A percentile compares a stretch with the other conserved stretches of the same genome.
These are phyloP conservation scores for Hesperia comma DNA, from an alignment of 2,888 invertebrate genomes.

Conservation along the genomic window DNA sequence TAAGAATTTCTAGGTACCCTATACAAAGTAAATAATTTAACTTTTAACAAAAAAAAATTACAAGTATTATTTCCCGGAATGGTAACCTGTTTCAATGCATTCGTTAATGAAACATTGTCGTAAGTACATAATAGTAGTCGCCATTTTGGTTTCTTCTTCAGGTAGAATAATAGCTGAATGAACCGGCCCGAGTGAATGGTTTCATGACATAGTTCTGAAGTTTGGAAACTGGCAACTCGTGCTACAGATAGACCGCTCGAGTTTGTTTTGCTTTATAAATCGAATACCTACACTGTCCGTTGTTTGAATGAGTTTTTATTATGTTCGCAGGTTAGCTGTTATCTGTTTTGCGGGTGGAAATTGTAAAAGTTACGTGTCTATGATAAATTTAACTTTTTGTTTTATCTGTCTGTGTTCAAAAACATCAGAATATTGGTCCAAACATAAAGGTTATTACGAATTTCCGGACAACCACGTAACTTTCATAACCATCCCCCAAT, in stretches of 20 bases:
- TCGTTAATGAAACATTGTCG: slow-evolving; percentile 2
- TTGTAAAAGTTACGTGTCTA: too few relatives aligned
- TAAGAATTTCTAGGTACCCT: too few relatives aligned
- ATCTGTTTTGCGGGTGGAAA: too few relatives aligned
- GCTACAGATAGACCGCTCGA: background rate
- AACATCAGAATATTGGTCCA: too few relatives aligned
- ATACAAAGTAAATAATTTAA: background rate
- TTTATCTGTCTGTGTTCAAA: too few relatives aligned
- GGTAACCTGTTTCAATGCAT: slow-evolving; percentile 3
- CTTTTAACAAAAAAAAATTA: background rate
- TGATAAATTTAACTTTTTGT: too few relatives aligned
- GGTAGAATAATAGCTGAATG: slow-evolving; percentile 11
- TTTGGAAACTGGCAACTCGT: slow-evolving; percentile 5
- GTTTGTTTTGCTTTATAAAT: background rate
- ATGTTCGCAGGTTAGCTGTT: background rate
- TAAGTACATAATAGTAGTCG: background rate
- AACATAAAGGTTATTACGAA: too few relatives aligned
- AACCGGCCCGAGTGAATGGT: background rate
- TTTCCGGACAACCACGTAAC: too few relatives aligned
- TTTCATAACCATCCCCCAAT: too few relatives aligned
- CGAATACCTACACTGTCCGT: background rate
- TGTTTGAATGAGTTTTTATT: background rate
- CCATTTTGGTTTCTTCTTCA: slow-evolving; percentile 8
- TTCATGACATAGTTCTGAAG: slow-evolving; percentile 7
- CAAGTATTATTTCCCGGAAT: background rate